Base-by-base conservation (phyloP, 1,140 invertebrate genomes). In the Drosophila bocqueti region DNA sequence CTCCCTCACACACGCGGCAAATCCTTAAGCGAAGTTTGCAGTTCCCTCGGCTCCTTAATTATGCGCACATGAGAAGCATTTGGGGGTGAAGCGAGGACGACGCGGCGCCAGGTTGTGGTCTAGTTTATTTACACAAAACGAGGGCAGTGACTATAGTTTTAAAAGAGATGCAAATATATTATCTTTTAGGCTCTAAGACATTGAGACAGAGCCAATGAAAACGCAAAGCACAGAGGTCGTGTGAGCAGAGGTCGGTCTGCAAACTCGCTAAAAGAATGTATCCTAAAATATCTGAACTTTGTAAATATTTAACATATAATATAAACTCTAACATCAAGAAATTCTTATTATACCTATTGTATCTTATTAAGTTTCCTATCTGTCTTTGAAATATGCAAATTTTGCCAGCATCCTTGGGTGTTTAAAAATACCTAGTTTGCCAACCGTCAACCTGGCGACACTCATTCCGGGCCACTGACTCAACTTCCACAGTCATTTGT, bases 51-150 rank as follows among this genome's bases (percentile, higher is more conserved):
- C 50, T 73, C 76, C 59, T 76, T 79, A 75, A 80, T 81, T 81
- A 81, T 79, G 76, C 71, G 59, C 77, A 80, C 71, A 76, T 63
- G 40, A 72, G 60, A 24, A 49, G 45, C 71, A 62, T 79, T 79
- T n/a, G 49, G 76, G 54, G 34, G 15, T 26, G 63, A 38, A 31
- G 13, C 26, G 13, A 63, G 24, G 40, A 49, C 34, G 10, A 34
- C 38, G 26, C n/a, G 67, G 64, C 40, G 67, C 67, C 47, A 67
- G 47, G 65, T 34, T 67, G 24, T 9, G 61, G 11, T 49, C 45
- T 65, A 54, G 40, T 59, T 73, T 61, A 77, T 34, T 18, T 38
- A 6, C 40, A 21, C 36, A 45, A 26, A 72, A 21, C 67, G 57
- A 63, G 58, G 34, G 72, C 9, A 45, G 55, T 16, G 6, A 21